Evolutionary conservation across 2,113 vertebrate genomes (phyloP).

Genomic region (Meleagris gallopavo): DNA sequence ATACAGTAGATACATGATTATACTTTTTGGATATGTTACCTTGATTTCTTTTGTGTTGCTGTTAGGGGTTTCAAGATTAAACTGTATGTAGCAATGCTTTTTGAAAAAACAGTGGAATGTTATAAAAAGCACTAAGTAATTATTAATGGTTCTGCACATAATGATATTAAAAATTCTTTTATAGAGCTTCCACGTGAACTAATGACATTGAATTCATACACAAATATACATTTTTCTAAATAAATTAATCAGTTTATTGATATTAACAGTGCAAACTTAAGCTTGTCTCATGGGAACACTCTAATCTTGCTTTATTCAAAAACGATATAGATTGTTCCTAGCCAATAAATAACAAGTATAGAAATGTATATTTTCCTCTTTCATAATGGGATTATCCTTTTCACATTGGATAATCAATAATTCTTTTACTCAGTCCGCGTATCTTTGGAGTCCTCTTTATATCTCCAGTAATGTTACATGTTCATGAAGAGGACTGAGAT

Average conservation of each 20-base stretch:
- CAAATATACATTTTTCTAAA: not conserved
- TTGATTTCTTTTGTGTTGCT: not conserved
- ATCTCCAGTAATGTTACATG: not conserved
- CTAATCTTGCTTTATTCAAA: not conserved
- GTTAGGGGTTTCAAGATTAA: not conserved
- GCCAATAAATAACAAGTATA: not conserved
- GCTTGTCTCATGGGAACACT: not conserved
- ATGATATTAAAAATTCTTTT: not conserved
- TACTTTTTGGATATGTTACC: not conserved
- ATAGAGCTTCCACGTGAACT: not conserved
- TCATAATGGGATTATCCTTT: not conserved
- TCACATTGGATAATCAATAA: not conserved
- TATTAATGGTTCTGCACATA: not conserved
- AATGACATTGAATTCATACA: not conserved
- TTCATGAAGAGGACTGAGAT: not conserved
- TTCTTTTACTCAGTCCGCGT: not conserved
- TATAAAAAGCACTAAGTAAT: not conserved
- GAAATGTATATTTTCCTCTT: slow-evolving; percentile 5
- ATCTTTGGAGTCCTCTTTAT: not conserved
- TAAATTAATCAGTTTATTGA: not conserved
- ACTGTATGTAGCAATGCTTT: not conserved
- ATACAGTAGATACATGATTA: rapidly evolving
- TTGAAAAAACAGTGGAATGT: not conserved
- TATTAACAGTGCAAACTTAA: not conserved
- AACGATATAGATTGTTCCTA: not conserved